Conservation (phyloP, 2,797 vertebrate genomes). For the Sebastes taczanowskii region DNA sequence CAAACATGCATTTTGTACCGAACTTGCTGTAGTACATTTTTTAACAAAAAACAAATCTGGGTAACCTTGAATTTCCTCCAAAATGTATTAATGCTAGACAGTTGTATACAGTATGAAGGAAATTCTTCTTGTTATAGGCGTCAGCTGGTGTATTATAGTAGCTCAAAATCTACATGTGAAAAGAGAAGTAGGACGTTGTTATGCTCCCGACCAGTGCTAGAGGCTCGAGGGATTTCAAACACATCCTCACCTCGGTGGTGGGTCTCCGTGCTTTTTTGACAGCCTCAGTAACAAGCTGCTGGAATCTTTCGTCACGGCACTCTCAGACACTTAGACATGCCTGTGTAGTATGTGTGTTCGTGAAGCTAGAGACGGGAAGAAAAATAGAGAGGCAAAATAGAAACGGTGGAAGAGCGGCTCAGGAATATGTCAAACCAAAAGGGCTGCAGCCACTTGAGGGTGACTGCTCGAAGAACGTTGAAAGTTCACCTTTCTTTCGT, state of each 20-base stretch:
- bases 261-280: conserved; percentile 72
- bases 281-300: conserved; percentile 75
- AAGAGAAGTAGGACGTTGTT: conserved; percentile 51
- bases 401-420: conserved; percentile 55
- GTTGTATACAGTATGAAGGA: not conserved
- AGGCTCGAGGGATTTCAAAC: conserved; percentile 72
- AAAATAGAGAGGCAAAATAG: conserved; percentile 55
- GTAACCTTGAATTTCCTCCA: not conserved
- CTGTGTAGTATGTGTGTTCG: conserved; percentile 59
- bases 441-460: conserved; percentile 52
- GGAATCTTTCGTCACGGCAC: conserved; percentile 73
- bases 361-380: conserved; percentile 42
- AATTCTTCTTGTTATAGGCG: not conserved
- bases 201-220: conserved; percentile 50
- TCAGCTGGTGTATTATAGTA: not conserved
- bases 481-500: conserved; percentile 50
- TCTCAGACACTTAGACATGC: conserved; percentile 67
- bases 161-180: conserved; percentile 19
- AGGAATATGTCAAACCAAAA: conserved; percentile 69
- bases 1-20: not conserved
- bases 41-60: not conserved
- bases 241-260: conserved; percentile 75
- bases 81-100: not conserved
- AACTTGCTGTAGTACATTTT: not conserved
- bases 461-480: conserved; percentile 18